Evolutionary conservation across 2,797 vertebrate genomes (phyloP), one percentile per base, ranked within the genome.

Genomic region (Hypotaenidia philippensis): DNA sequence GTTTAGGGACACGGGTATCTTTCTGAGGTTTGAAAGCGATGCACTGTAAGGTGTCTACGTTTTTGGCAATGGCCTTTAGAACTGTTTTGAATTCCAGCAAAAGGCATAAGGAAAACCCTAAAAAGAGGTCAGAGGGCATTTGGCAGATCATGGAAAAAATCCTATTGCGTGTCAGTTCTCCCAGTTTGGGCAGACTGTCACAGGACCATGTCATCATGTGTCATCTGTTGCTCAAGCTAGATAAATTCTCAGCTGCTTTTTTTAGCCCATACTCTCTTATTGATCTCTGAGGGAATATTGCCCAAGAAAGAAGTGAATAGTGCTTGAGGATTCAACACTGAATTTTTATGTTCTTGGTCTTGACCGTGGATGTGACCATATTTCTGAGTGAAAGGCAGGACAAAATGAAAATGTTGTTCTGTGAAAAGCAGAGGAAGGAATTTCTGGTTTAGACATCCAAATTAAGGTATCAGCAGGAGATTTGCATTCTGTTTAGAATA

Each of bases 361-460:
- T 88, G 45, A 45, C 40, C 22, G 19, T 8, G 11, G 31, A 18
- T 32, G 79, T 75, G 70, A 69, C 19, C 57, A 90, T 45, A 71
- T 86, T 93, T 86, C 72, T 61, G 50, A 93, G 53, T 60, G 49
- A 78, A 81, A 87, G 70, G 41, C 61, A 76, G 38, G n/a, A 57
- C 53, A 87, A 84, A 86, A 71, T 38, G 12, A 78, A 90, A 55
- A 78, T 71, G 20, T 15, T 80, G 25, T 27, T 80, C 56, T 50
- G 22, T 57, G 50, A 87, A 89, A 89, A 82, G 50, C 59, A 72
- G 69, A 83, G 64, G 47, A 90, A 92, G 34, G 55, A 90, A 71
- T 90, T 94, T 83, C 63, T 89, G 31, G 15, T 87, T 79, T 92
- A 69, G 80, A 90, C 94, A 90, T 88, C 31, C 38, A 89, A 90